phyloP scores from a whole-genome alignment of 2,888 invertebrate species.

The Trissoscelio sp. region DNA sequence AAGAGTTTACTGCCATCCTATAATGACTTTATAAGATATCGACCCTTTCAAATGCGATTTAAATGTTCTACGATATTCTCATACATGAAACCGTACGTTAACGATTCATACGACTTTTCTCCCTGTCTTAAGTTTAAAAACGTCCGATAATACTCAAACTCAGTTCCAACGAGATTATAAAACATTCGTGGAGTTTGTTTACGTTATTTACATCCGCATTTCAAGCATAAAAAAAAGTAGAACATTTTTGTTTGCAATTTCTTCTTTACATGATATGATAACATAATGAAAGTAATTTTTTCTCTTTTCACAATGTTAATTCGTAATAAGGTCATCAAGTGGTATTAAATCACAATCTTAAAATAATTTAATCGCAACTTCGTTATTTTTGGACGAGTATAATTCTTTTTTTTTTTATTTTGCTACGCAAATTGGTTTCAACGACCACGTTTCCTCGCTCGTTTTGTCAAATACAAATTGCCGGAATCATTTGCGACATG shows the following conservation, averaged over 20 bases:
- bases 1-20: constrained; percentile 32
- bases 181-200: not conserved
- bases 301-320: not conserved
- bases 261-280: constrained; percentile 15
- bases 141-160: not conserved
- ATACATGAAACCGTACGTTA: constrained; percentile 17
- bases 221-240: no score
- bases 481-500: constrained; percentile 26
- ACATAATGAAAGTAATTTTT: not conserved
- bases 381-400: constrained; percentile 22
- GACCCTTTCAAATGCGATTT: constrained; percentile 55
- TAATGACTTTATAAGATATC: constrained; percentile 57
- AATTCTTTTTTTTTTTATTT: constrained; percentile 1
- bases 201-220: not conserved
- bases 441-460: not conserved
- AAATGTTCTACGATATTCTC: constrained; percentile 25
- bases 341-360: constrained; percentile 16
- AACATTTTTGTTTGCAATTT: no score
- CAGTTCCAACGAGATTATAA: constrained; percentile 5
- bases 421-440: constrained; percentile 8
- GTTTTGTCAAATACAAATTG: constrained; percentile 29
- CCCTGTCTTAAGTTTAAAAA: not conserved
- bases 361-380: constrained; percentile 17
- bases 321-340: constrained; percentile 13
- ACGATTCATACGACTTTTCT: constrained; percentile 1